A percentile compares a stretch with the other conserved stretches of the same genome.
Evolutionary conservation across 2,888 invertebrate genomes (phyloP).

Genomic region (Tuberolachnus salignus): DNA sequence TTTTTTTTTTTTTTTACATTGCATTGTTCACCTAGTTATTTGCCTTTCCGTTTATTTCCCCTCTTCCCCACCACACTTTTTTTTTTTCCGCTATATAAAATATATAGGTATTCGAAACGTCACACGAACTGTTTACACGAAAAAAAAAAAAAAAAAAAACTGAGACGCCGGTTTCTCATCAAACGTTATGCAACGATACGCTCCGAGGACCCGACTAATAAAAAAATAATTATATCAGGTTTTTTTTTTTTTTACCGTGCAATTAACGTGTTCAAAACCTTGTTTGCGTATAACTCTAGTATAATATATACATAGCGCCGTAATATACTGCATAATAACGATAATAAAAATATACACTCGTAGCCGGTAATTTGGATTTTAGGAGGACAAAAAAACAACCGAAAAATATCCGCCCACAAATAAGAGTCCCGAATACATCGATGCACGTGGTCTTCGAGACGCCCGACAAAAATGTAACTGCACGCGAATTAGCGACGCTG

Average conservation of each 20-base stretch:
- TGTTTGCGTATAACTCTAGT: too few species aligned
- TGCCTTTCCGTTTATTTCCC: conserved; percentile 8
- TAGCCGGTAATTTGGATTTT: too few species aligned
- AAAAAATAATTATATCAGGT: conserved; percentile 45
- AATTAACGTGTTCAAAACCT: conserved; percentile 35
- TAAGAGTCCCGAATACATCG: too few species aligned
- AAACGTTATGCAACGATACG: conserved; percentile 55
- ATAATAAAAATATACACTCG: too few species aligned
- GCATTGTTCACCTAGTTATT: conserved; percentile 53
- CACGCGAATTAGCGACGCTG: too few species aligned
- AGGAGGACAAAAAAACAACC: too few species aligned
- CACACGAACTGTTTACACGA: conserved; percentile 46
- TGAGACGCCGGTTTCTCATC: conserved; percentile 48
- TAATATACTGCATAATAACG: too few species aligned
- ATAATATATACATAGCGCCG: neutral
- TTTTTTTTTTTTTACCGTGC: conserved; percentile 12
- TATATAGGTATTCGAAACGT: neutral
- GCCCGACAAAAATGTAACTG: too few species aligned
- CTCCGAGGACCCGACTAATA: conserved; percentile 16
- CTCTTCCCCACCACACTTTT: neutral
- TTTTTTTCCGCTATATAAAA: conserved; percentile 14
- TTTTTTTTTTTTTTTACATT: too few species aligned
- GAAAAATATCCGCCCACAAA: too few species aligned
- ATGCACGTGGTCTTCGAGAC: neutral
- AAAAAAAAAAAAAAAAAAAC: too few species aligned